phyloP scores from a whole-genome alignment of 2,797 vertebrate genomes.

The Thripadectes ignobilis region DNA sequence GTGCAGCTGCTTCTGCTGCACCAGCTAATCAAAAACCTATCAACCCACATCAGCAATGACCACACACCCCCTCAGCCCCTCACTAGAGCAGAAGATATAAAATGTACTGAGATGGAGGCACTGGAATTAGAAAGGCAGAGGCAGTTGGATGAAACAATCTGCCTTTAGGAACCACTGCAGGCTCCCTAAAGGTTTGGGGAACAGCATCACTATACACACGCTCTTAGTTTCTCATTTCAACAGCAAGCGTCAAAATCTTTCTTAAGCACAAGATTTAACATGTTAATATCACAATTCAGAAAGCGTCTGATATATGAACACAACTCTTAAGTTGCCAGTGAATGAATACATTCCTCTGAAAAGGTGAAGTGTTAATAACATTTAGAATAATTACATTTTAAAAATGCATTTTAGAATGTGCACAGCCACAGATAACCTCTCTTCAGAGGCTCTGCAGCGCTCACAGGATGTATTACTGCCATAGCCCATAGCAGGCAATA shows the following conservation, averaged over 20 bases:
- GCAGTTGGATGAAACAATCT: neutral
- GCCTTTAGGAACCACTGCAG: neutral
- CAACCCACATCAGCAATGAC: neutral
- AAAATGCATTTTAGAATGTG: neutral
- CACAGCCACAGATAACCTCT: neutral
- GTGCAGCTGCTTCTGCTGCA: neutral
- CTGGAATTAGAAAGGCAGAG: neutral
- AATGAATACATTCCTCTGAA: neutral
- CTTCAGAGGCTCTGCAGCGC: neutral
- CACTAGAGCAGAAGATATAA: neutral
- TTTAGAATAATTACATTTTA: neutral
- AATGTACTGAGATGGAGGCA: neutral
- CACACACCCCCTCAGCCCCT: neutral
- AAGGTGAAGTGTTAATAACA: neutral
- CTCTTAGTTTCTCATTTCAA: neutral
- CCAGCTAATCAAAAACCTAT: neutral
- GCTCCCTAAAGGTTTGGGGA: neutral
- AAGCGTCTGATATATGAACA: neutral
- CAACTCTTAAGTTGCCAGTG: neutral
- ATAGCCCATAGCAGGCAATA: neutral
- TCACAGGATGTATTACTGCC: neutral
- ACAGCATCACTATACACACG: neutral
- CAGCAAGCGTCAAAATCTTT: neutral
- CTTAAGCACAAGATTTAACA: neutral
- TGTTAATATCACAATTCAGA: neutral